phyloP scores from a whole-genome alignment of 2,113 vertebrate genomes.

The Rhynchomys soricoides region DNA sequence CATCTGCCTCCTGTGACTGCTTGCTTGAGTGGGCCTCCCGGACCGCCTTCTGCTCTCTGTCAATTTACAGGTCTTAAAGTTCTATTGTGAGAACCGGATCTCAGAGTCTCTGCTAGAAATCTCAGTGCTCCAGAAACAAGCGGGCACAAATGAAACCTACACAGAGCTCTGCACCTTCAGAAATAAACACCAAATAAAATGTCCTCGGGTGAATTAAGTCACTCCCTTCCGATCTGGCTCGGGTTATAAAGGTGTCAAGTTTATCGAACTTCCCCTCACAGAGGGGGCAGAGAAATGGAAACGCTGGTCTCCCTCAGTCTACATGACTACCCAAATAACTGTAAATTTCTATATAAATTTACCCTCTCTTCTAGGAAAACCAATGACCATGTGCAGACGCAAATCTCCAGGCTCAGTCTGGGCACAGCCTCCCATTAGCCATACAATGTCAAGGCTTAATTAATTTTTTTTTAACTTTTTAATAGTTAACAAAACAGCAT shows the following conservation, averaged over 20 bases:
- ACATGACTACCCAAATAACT: constrained; percentile 82
- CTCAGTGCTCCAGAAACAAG: constrained; percentile 83
- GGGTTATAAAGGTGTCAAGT: constrained; percentile 79
- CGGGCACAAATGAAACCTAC: constrained; percentile 79
- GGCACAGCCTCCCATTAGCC: constrained; percentile 73
- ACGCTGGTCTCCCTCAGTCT: constrained; percentile 81
- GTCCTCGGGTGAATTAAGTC: constrained; percentile 78
- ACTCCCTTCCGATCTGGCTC: constrained; percentile 82
- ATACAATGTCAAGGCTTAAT: constrained; percentile 70
- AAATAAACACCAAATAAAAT: constrained; percentile 87
- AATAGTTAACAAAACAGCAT: constrained; percentile 71
- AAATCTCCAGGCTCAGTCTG: constrained; percentile 60
- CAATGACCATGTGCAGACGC: constrained; percentile 73
- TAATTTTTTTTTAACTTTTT: constrained; percentile 51
- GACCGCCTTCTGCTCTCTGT: constrained; percentile 53
- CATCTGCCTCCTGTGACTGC: neutral
- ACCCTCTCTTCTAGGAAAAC: constrained; percentile 78
- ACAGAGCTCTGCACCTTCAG: constrained; percentile 78
- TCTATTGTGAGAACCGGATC: constrained; percentile 76
- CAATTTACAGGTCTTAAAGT: constrained; percentile 57
- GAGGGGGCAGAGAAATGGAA: constrained; percentile 86
- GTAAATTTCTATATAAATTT: constrained; percentile 83
- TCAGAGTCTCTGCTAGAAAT: constrained; percentile 80
- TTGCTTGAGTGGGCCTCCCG: neutral
- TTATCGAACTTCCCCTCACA: constrained; percentile 85